These are phyloP conservation scores for Dreissena polymorpha DNA, from an alignment of 1,140 invertebrate genomes.

Conservation along the genomic window DNA sequence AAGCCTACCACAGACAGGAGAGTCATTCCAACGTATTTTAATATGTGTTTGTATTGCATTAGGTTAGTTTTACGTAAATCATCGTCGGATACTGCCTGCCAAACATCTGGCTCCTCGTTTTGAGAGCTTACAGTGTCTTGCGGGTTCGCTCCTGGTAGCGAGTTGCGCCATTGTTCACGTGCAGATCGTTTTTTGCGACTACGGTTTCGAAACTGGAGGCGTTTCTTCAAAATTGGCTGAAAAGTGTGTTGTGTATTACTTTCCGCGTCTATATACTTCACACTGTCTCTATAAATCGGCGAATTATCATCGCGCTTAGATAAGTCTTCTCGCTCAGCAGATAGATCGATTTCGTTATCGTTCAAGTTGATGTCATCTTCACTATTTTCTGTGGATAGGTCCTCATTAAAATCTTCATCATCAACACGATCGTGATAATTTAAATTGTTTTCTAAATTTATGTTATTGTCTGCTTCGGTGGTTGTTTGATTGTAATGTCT, in stretches of 20 bases:
- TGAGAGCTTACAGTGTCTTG: not conserved
- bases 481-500: not conserved
- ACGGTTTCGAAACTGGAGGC: not conserved
- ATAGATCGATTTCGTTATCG: not conserved
- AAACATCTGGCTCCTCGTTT: conserved; percentile 25
- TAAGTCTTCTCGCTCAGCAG: not conserved
- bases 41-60: conserved; percentile 8
- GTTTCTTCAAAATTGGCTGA: not conserved
- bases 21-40: conserved; percentile 30
- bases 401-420: not conserved
- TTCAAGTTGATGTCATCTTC: not conserved
- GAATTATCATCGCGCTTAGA: not conserved
- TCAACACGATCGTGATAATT: not conserved
- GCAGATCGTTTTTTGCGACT: conserved; percentile 30
- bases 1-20: conserved; percentile 19
- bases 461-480: not conserved
- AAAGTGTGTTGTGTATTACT: not conserved
- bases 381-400: not conserved
- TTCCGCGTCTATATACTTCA: conserved; percentile 7
- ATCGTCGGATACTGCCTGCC: conserved; percentile 45
- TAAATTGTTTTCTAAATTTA: not conserved
- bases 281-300: conserved; percentile 6
- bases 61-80: not conserved
- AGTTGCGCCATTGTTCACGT: conserved; percentile 42
- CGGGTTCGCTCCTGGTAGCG: conserved; percentile 25